These are phyloP conservation scores for Gorsachius magnificus DNA, from an alignment of 2,797 vertebrate species.

Conservation along the genomic window DNA sequence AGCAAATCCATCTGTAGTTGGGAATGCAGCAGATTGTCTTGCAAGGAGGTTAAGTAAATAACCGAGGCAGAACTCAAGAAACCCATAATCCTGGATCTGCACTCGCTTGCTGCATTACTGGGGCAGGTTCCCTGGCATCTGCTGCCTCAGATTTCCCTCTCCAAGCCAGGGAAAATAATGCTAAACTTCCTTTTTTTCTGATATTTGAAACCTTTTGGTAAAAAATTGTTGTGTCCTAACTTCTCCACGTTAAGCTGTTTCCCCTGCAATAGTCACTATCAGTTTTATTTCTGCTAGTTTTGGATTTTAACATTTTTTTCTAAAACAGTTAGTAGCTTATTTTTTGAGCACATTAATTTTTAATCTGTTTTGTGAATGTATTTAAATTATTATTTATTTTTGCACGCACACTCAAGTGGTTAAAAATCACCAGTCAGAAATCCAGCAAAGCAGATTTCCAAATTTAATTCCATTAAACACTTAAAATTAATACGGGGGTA, in stretches of 20 bases:
- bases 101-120: neutral
- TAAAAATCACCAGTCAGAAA: neutral
- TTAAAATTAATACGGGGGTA: neutral
- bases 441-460: neutral
- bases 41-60: neutral
- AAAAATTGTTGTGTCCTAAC: neutral
- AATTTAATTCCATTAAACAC: neutral
- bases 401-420: neutral
- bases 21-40: neutral
- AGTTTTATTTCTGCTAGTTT: neutral
- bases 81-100: neutral
- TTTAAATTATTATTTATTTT: neutral
- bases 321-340: neutral
- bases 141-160: neutral
- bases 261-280: neutral
- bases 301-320: neutral
- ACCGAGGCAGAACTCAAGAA: neutral
- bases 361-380: neutral
- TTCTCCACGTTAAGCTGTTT: neutral
- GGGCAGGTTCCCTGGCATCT: neutral
- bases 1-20: neutral
- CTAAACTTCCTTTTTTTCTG: neutral
- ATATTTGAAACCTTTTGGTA: neutral
- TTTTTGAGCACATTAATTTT: neutral
- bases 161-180: neutral